Conservation (phyloP, 2,888 invertebrate genomes). For the Bugula neritina region DNA sequence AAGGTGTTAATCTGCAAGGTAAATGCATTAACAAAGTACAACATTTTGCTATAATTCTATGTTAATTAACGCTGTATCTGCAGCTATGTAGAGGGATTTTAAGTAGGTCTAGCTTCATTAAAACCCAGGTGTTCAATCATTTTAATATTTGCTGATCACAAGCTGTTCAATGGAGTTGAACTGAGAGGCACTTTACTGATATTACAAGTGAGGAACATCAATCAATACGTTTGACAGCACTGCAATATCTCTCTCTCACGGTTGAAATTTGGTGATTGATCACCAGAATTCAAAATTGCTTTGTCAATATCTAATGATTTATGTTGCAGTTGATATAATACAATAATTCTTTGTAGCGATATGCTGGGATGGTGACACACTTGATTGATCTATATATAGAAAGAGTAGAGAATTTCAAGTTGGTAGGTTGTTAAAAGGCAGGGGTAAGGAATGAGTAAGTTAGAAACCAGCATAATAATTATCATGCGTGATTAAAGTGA, state of each 20-base stretch:
- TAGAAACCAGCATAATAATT: too few species aligned
- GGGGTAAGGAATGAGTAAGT: too few species aligned
- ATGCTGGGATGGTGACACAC: neutral
- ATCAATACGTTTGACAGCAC: conserved; percentile 7
- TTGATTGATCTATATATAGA: neutral
- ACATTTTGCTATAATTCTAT: too few species aligned
- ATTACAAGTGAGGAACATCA: neutral
- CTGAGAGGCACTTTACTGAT: neutral
- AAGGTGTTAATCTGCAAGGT: too few species aligned
- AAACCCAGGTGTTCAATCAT: neutral
- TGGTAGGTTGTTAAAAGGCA: too few species aligned
- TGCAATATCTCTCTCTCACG: neutral
- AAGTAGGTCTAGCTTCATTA: neutral
- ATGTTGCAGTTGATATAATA: neutral
- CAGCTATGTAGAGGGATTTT: neutral
- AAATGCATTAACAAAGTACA: too few species aligned
- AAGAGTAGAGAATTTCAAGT: too few species aligned
- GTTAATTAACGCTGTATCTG: neutral
- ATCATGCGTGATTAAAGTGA: too few species aligned
- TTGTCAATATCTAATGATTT: conserved; percentile 20
- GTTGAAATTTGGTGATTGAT: conserved; percentile 24
- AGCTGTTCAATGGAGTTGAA: neutral
- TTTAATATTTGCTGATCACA: neutral
- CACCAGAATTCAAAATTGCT: conserved; percentile 8
- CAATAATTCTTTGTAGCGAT: neutral